Base-by-base conservation (phyloP, 1,140 invertebrate species). In the Trichoplusia ni region DNA sequence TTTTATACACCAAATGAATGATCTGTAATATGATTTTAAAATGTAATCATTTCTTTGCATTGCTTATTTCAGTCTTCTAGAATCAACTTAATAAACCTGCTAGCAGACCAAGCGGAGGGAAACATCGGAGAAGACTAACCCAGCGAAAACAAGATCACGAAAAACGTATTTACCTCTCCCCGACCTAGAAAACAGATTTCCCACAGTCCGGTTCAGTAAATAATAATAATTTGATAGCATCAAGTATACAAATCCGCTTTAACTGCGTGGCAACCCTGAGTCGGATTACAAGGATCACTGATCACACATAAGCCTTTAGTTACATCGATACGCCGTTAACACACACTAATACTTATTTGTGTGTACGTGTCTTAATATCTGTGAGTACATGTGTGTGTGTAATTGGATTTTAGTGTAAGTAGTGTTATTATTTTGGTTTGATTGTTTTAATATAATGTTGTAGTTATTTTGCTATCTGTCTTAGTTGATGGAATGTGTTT, bases 261-360 rank as follows among this genome's bases (percentile, higher is more conserved):
- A 7, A 58, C 16, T 31, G 11, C 29, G 46, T 38, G 53, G 40
- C 54, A 65, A n/a, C 54, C 54, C 63, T 59, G 35, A 13, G 9
- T n/a, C 27, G 27, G 49, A 54, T 64, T 64, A 64, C 35, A 27
- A 25, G 31, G 31, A 59, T 59, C 35, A 40, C 33, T 65, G 51
- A 58, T 58, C 63, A 42, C 46, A 16, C 47, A 58, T 65, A 59
- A 51, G 63, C 63, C 35, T 33, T 59, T 65, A 42, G 63, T 49
- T 65, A 65, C 63, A 65, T 25, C 44, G 46, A 49, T 65, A 29
- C 37, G 42, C 63, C 33, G 46, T 65, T 65, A 59, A 65, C 53
- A 4, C 25, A 59, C 35, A 51, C 62, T 23, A 8, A 40, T 8
- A 38, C n/a, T 18, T 38, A 18, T 38, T 23, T 1, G 18, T 19